Percentiles rank a stretch among this genome's conserved stretches.
phyloP scores from a whole-genome alignment of 2,888 invertebrate genomes.

The Andrena haemorrhoa region DNA sequence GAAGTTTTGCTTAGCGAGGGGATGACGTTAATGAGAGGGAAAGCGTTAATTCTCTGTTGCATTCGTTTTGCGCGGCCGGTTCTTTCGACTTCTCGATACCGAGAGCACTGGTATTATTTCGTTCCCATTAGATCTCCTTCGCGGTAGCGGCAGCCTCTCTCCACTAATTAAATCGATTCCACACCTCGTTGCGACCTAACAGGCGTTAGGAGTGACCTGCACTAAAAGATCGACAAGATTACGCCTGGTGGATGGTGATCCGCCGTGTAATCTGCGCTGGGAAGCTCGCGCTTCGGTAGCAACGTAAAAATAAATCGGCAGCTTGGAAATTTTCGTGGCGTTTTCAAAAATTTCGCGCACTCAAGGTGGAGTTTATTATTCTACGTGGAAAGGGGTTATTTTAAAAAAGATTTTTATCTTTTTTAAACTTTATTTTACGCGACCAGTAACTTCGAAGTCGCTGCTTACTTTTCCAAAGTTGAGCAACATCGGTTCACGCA shows the following conservation, averaged over 20 bases:
- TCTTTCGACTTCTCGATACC: constrained; percentile 30
- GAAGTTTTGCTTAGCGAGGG: constrained; percentile 6
- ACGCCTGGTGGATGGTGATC: background rate
- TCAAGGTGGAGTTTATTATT: no score
- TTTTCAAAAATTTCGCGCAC: no score
- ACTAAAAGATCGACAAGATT: background rate
- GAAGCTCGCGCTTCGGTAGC: background rate
- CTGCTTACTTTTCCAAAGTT: no score
- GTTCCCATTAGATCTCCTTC: constrained; percentile 41
- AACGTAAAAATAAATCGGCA: no score
- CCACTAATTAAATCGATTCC: constrained; percentile 62
- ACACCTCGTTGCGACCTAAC: constrained; percentile 39
- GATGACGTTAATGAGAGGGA: constrained; percentile 14
- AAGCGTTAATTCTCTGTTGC: constrained; percentile 4
- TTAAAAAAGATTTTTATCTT: no score
- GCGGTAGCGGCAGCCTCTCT: background rate
- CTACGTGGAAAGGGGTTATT: no score
- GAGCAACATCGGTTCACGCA: background rate
- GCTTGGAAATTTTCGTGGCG: no score
- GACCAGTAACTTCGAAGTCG: no score
- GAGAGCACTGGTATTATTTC: constrained; percentile 55
- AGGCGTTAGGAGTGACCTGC: background rate
- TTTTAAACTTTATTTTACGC: no score
- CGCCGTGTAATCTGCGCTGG: background rate
- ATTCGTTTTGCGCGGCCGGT: background rate